Evolutionary conservation across 2,888 invertebrate genomes (phyloP), one percentile per base, ranked within the genome.

Genomic region (Tachina lurida): DNA sequence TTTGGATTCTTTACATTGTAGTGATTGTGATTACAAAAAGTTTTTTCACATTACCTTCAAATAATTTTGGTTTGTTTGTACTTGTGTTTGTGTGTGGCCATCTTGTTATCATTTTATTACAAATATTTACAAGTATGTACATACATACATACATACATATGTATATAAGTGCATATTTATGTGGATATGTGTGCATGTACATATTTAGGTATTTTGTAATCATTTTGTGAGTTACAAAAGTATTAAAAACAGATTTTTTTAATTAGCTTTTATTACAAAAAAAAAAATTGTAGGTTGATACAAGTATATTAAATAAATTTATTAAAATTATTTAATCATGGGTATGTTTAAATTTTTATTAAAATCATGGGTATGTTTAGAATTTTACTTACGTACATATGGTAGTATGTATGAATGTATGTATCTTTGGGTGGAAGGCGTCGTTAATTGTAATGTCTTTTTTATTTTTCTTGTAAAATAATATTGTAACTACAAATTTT

Each of bases 21-120:
- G 7, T 74, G 22, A 19, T 79, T n/a, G 45, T 62, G 15, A 2
- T 63, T 78, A 47, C 10, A 43, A 7, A 43, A 7, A 13, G 54
- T 39, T 17, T 12, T 22, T 47, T 65, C 31, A 39, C 54, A 62
- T 81, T 76, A 71, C 76, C 82, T 76, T 82, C 70, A 82, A 82
- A 70, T 58, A n/a, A n/a, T 31, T 49, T 70, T 70, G 49, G 12
- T 56, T 12, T 10, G n/a, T 41, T 39, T 54, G 13, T 52, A 13
- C 39, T 22, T 15, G 8, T 39, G 10, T 52, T 43, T 45, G 43
- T 68, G 43, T 47, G 31, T 76, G 56, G 39, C 31, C 56, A 17
- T 70, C 31, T 56, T 75, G 75, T 75, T 67, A 82, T 75, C 54
- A 70, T 63, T 63, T 70, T 9, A 52, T 47, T 15, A 22, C 22